phyloP scores from a whole-genome alignment of 2,797 vertebrate species.

The Paguma larvata region DNA sequence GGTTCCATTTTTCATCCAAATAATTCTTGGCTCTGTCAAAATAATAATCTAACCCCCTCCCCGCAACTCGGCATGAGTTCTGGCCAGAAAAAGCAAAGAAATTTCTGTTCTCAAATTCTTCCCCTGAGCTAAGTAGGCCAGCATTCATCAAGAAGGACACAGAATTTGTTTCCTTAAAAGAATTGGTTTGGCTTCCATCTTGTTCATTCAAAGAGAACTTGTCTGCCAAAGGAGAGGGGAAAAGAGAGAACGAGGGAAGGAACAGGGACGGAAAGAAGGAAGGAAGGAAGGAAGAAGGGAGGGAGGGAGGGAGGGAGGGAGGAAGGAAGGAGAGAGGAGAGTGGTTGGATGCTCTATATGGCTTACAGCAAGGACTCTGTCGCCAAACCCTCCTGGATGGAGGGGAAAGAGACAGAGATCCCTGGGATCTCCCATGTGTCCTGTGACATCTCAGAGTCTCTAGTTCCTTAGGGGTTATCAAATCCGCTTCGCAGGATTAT shows the following conservation, averaged over 20 bases:
- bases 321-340: no score
- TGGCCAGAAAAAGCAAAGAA: conserved; percentile 58
- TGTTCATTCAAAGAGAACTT: conserved; percentile 31
- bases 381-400: neutral
- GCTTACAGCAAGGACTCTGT: neutral
- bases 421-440: neutral
- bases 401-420: neutral
- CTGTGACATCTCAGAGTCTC: neutral
- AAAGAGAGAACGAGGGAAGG: neutral
- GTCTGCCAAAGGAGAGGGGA: neutral
- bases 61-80: neutral
- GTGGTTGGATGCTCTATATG: accelerated
- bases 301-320: accelerated
- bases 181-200: neutral
- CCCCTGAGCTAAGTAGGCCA: conserved; percentile 57
- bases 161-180: conserved; percentile 47
- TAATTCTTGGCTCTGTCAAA: conserved; percentile 52
- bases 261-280: neutral
- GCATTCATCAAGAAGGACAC: conserved; percentile 14
- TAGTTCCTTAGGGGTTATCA: neutral
- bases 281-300: no score
- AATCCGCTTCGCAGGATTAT: neutral
- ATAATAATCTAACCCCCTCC: neutral
- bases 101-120: conserved; percentile 52
- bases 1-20: conserved; percentile 50